Evolutionary conservation across 2,113 vertebrate species (phyloP).

Genomic region (Erpornis zantholeuca): DNA sequence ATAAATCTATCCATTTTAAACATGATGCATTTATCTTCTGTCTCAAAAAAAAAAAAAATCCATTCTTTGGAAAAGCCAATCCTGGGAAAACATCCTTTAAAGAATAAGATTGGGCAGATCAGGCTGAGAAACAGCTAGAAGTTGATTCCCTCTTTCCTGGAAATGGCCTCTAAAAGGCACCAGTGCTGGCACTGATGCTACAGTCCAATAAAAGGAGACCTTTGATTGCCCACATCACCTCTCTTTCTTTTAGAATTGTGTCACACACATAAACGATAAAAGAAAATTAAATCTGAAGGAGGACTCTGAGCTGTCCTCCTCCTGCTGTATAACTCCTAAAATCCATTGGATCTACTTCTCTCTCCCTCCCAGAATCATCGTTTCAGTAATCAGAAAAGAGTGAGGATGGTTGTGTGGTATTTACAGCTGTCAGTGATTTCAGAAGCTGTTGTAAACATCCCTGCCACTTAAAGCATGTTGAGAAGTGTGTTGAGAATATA

Average conservation of each 20-base stretch:
- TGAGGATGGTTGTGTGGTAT: neutral
- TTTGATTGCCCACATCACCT: neutral
- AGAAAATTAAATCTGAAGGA: neutral
- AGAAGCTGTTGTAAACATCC: conserved; percentile 22
- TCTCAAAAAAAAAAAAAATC: neutral
- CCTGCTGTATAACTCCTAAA: neutral
- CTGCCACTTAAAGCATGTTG: neutral
- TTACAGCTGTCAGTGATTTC: conserved; percentile 29
- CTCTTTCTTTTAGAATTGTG: neutral
- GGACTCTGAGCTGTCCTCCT: neutral
- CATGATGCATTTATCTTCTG: neutral
- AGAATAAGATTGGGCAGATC: neutral
- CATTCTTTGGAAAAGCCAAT: neutral
- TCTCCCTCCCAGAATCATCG: neutral
- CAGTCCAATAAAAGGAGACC: neutral
- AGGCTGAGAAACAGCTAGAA: neutral
- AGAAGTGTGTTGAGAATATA: neutral
- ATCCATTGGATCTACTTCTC: neutral
- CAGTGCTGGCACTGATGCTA: neutral
- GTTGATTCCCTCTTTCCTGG: neutral
- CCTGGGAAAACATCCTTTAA: neutral
- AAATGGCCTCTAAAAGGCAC: neutral
- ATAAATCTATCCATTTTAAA: neutral
- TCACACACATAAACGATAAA: neutral
- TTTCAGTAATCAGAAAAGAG: neutral